Conservation (phyloP, 2,797 vertebrate genomes). For the Acridotheres tristis region DNA sequence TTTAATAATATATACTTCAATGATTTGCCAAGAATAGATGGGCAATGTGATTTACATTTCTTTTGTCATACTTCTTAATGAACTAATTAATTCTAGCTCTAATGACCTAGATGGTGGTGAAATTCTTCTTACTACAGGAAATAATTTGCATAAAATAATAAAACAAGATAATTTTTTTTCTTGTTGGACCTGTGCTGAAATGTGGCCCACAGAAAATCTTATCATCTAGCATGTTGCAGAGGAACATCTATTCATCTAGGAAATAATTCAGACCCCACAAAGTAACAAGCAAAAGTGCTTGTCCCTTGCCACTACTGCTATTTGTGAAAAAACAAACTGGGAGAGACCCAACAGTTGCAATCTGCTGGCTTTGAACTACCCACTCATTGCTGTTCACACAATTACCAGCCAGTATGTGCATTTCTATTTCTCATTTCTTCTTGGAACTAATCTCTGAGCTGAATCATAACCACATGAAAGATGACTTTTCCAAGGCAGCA, state of each 20-base stretch:
- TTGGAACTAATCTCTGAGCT: conserved; percentile 34
- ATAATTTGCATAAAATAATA: conserved; percentile 15
- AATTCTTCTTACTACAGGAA: conserved; percentile 18
- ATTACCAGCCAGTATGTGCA: conserved; percentile 31
- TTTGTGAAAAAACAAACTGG: conserved; percentile 12
- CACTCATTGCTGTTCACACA: conserved; percentile 30
- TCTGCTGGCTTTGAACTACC: conserved; percentile 42
- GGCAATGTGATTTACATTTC: conserved; percentile 1
- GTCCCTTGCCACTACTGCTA: not conserved
- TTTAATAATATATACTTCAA: not conserved
- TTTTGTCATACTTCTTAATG: not conserved
- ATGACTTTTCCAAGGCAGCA: conserved; percentile 40
- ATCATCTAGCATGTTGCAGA: not conserved
- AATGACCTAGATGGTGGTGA: conserved; percentile 13
- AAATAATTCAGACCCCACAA: not conserved
- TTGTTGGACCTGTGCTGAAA: not conserved
- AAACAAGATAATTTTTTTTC: not conserved
- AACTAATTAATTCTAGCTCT: conserved; percentile 15
- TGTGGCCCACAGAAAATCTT: not conserved
- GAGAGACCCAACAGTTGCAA: not conserved
- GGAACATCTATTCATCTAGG: not conserved
- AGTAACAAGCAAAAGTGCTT: not conserved
- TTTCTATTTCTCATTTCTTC: conserved; percentile 41
- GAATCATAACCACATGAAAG: conserved; percentile 50
- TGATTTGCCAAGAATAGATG: not conserved